Base-by-base conservation (phyloP, 2,888 invertebrate genomes). In the Diarsia rubi region DNA sequence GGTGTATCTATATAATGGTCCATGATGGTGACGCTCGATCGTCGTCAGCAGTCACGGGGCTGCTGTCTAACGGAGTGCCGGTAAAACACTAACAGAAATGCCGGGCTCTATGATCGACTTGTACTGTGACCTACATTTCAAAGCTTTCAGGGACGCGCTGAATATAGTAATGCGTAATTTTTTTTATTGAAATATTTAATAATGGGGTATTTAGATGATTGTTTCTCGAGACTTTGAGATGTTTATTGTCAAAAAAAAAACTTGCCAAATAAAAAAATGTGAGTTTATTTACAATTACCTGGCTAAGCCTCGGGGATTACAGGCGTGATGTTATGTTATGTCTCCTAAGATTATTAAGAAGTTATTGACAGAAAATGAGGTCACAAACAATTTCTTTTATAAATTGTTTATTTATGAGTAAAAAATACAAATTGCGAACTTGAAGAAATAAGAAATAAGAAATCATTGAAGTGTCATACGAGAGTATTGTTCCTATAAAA, bases 101-200 rank as follows among this genome's bases (percentile, higher is more conserved):
- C 19, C 8, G 37, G 14, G 54, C 54, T 19, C 16, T 27, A 9
- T 27, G 14, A 45, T 31, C n/a, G 4, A 71, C 27, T 72, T 31
- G n/a, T 49, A 75, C 27, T 2, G 31, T 65, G 78, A 75, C 75
- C 78, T 60, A 75, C 24, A 57, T 63, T 75, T 12, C 6, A 47
- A n/a, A 71, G 11, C 6, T 60, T 37, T 60, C 60, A 60, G 12
- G 60, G 60, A n/a, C 60, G 60, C 21, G 6, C 21, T n/a, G n/a
- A 37, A 37, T n/a, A 21, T 57, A 16, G 57, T 27, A 27, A 6
- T 60, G 21, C 0, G 5, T 5, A 12, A 11, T 37, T 21, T 11
- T 60, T 60, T 37, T n/a, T 21, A 60, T 27, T 16, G 27, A 19
- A n/a, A 14, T 14, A 9, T 1, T 6, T 14, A 60, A 14, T 12